phyloP scores from a whole-genome alignment of 2,797 vertebrate genomes.

The Bothrops alternatus region DNA sequence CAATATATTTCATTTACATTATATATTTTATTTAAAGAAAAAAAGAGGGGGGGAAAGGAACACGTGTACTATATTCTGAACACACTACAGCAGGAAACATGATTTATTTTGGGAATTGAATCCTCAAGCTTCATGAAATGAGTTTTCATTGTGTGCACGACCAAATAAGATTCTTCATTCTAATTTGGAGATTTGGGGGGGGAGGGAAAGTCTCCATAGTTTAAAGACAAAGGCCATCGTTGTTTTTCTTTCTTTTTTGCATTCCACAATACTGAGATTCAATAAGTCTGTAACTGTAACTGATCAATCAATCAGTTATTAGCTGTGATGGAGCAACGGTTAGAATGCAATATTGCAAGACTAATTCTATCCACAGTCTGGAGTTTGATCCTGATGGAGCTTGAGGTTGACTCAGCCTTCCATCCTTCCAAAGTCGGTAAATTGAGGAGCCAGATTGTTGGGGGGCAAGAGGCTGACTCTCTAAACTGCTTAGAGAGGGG shows the following conservation, averaged over 20 bases:
- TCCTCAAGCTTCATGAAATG: neutral
- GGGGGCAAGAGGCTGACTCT: no score
- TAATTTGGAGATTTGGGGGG: neutral
- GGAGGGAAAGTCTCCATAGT: neutral
- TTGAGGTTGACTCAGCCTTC: no score
- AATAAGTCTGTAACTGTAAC: neutral
- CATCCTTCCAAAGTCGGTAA: no score
- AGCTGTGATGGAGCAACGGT: no score
- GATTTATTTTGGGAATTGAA: constrained; percentile 5
- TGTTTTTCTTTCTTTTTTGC: neutral
- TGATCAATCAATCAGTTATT: no score
- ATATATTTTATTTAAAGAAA: constrained; percentile 29
- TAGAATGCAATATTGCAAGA: no score
- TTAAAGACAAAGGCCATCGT: neutral
- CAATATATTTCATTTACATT: constrained; percentile 32
- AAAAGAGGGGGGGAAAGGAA: neutral
- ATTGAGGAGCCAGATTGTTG: no score
- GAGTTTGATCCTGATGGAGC: no score
- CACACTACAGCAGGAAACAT: neutral
- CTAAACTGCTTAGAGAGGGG: no score
- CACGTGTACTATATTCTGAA: neutral
- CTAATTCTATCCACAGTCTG: no score
- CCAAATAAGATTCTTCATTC: neutral
- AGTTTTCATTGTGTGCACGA: neutral
- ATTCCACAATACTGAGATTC: neutral